phyloP scores from a whole-genome alignment of 1,140 invertebrate genomes.

The Trypoxylus dichotomus region DNA sequence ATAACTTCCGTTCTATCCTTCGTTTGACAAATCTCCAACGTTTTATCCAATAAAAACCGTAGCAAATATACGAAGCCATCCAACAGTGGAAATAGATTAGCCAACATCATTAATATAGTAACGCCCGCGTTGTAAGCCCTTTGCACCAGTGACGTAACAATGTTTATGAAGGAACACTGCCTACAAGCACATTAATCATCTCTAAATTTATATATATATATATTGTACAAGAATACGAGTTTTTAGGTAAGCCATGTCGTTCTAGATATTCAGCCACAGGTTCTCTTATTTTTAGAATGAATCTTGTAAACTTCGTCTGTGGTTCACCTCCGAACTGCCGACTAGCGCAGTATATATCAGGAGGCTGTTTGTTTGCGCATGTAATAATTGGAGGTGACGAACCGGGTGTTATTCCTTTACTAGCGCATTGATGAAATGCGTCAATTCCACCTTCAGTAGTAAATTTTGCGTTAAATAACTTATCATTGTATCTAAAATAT shows the following conservation, averaged over 20 bases:
- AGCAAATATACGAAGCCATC: conserved; percentile 44
- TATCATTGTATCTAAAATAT: conserved; percentile 12
- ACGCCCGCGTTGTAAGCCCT: conserved; percentile 42
- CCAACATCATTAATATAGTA: conserved; percentile 45
- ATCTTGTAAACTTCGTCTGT: background rate
- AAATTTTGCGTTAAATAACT: background rate
- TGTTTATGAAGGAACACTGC: conserved; percentile 41
- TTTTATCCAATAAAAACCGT: conserved; percentile 44
- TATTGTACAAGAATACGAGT: conserved; percentile 40
- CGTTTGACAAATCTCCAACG: conserved; percentile 44
- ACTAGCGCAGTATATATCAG: background rate
- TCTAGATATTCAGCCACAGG: conserved; percentile 27
- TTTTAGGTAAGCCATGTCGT: conserved; percentile 38
- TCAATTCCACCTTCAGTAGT: conserved; percentile 10
- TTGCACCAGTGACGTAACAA: conserved; percentile 44
- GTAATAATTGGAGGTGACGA: background rate
- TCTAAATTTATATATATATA: background rate
- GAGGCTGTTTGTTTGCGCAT: background rate
- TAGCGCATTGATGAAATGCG: background rate
- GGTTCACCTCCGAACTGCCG: background rate
- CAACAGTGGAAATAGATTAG: conserved; percentile 42
- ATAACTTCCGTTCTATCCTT: conserved; percentile 38
- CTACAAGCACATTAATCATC: conserved; percentile 40
- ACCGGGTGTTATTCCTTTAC: background rate
- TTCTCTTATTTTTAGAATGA: conserved; percentile 18